phyloP scores from a whole-genome alignment of 2,113 vertebrate genomes.

The Pterocles burchelli region DNA sequence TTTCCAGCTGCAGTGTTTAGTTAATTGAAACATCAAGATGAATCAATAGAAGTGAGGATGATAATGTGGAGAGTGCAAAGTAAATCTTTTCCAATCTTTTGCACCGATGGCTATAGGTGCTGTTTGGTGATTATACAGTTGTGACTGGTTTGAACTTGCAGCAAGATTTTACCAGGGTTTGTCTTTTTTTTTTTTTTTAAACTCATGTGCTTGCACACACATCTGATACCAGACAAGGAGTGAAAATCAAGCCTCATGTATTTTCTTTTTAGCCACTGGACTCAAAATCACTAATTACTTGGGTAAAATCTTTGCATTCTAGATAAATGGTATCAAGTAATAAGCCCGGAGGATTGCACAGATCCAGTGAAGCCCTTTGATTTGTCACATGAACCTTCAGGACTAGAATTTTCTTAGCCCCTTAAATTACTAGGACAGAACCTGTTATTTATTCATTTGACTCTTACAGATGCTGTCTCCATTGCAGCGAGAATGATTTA shows the following conservation, averaged over 20 bases:
- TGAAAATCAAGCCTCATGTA: neutral
- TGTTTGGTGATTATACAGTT: neutral
- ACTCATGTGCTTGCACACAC: neutral
- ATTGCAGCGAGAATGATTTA: neutral
- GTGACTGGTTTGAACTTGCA: neutral
- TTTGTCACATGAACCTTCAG: neutral
- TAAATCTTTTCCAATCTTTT: neutral
- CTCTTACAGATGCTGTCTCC: neutral
- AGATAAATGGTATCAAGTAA: neutral
- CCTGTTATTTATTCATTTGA: neutral
- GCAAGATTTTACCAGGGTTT: neutral
- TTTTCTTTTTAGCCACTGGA: neutral
- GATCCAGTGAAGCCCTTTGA: neutral
- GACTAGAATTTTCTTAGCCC: neutral
- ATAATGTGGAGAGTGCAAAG: neutral
- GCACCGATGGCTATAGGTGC: neutral
- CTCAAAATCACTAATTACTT: neutral
- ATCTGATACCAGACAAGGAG: neutral
- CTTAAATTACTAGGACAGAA: neutral
- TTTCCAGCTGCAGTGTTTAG: neutral
- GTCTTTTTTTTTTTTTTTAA: neutral
- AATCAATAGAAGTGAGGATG: neutral
- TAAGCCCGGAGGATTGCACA: neutral
- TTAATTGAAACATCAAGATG: neutral
- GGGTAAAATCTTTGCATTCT: neutral